Base-by-base conservation (phyloP, 2,113 vertebrate genomes). In the Nerophis ophidion region DNA sequence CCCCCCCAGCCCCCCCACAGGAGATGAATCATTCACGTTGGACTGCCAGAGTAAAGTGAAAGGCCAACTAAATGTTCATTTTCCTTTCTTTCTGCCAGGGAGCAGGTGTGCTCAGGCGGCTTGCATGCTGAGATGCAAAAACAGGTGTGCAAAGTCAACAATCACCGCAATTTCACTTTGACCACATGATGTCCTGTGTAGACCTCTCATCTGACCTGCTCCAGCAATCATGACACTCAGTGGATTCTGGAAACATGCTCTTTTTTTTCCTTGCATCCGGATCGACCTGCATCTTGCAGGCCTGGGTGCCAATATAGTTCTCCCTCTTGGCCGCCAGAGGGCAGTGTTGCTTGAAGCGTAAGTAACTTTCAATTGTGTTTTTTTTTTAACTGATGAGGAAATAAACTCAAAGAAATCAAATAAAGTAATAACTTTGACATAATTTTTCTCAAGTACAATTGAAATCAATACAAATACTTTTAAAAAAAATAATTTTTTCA, bases 11-110 rank as follows among this genome's bases (percentile, higher is more conserved):
- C 79, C 61, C 81, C 66, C 83, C 65, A 17, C 77, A 83, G 80
- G 87, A 89, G 85, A 90, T 90, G 83, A 90, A 90, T 88, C 85
- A 81, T 79, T 81, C 77, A 69, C 81, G 82, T 84, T 84, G 80
- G 56, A 69, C 63, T 57, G 68, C 61, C 60, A 66, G 12, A 53
- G 45, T 52, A 61, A 57, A 57, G 57, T 34, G 51, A 77, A 76
- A 76, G 45, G 69, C 81, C 79, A 62, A 63, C 66, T 59, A n/a
- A 48, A 63, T 65, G 70, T 75, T 54, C 61, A 26, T 26, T 26
- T 26, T 26, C 26, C 26, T 26, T 26, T 60, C 6, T 55, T 38
- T 74, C 48, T 70, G 49, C 26, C 53, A 56, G 74, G 83, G 75
- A 84, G 80, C 81, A 85, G 84, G 80, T 88, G 84, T 74, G 61